Conservation (phyloP, 2,888 invertebrate genomes). For the Mactromeris polynyma region DNA sequence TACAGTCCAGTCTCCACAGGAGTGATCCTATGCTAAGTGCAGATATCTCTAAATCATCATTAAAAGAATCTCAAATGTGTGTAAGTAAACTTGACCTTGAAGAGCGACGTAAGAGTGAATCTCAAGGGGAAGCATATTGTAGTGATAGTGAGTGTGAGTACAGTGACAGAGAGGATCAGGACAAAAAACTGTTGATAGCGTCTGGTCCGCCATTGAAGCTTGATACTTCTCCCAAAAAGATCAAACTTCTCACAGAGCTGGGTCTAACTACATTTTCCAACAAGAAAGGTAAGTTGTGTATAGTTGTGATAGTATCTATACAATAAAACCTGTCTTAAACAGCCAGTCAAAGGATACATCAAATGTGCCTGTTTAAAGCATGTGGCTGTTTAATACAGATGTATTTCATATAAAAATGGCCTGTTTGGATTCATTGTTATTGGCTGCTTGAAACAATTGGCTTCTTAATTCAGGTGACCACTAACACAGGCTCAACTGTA, state of each 20-base stretch:
- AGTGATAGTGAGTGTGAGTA: conserved; percentile 80
- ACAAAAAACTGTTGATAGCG: conserved; percentile 79
- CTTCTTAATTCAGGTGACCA: too few relatives aligned
- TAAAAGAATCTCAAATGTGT: conserved; percentile 65
- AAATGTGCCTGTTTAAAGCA: too few relatives aligned
- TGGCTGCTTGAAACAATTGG: too few relatives aligned
- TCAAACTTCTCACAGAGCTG: conserved; percentile 79
- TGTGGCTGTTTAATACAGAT: too few relatives aligned
- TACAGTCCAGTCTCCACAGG: conserved; percentile 33
- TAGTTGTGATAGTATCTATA: too few relatives aligned
- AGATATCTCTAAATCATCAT: conserved; percentile 29
- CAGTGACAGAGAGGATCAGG: conserved; percentile 71
- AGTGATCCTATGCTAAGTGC: not conserved
- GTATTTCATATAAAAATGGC: not conserved
- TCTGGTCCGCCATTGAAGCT: conserved; percentile 83
- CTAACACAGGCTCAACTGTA: too few relatives aligned
- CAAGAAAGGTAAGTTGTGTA: conserved; percentile 77
- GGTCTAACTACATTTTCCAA: conserved; percentile 82
- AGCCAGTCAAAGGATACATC: too few relatives aligned
- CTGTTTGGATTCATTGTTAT: not conserved
- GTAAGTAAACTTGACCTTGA: conserved; percentile 86
- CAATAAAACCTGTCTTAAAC: not conserved
- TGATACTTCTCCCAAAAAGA: conserved; percentile 81
- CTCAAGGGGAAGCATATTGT: conserved; percentile 74
- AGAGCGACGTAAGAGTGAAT: conserved; percentile 80